Base-by-base conservation (phyloP, 2,113 vertebrate genomes). In the Nerophis lumbriciformis region DNA sequence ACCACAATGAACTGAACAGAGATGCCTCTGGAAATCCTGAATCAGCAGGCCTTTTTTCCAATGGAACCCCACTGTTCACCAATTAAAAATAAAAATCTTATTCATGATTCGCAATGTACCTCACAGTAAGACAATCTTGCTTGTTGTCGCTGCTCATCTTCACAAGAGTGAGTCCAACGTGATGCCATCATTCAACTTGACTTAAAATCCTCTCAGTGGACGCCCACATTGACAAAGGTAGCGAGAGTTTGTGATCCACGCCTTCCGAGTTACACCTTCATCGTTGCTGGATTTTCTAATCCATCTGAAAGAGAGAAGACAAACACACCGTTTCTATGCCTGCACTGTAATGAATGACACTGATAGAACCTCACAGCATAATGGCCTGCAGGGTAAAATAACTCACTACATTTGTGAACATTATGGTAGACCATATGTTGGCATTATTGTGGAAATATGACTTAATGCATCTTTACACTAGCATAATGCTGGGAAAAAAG, bases 151-250 rank as follows among this genome's bases (percentile, higher is more conserved):
- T 92, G 91, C 71, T 88, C 91, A 81, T 94, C 93, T 82, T 91
- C 92, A 48, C 78, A 85, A 68, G 90, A 84, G 79, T 89, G 88
- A 83, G 87, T 84, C 93, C 93, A 89, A 86, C 83, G 93, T 55
- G 93, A 92, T 78, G 94, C 94, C 96, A 98, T 98, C 90, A 93
- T 94, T 91, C 92, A 90, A 91, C 88, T 87, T 88, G 85, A 86
- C 67, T 87, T 84, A 90, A 90, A 90, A 90, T 85, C 78, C 12
- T 56, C 73, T 76, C 86, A 83, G 77, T 87, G 55, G 82, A 83
- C 82, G 84, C 73, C 90, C 90, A 89, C 93, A 96, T 95, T 69
- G 85, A 91, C 77, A 72, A 73, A 68, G 64, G 61, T 58, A 44
- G 61, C n/a, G 64, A 68, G 37, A 65, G 79, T 75, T 64, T 6